A percentile compares a stretch with the other conserved stretches of the same genome.
These are phyloP conservation scores for Trachymyrmex septentrionalis DNA, from an alignment of 1,140 invertebrate genomes.

Conservation along the genomic window DNA sequence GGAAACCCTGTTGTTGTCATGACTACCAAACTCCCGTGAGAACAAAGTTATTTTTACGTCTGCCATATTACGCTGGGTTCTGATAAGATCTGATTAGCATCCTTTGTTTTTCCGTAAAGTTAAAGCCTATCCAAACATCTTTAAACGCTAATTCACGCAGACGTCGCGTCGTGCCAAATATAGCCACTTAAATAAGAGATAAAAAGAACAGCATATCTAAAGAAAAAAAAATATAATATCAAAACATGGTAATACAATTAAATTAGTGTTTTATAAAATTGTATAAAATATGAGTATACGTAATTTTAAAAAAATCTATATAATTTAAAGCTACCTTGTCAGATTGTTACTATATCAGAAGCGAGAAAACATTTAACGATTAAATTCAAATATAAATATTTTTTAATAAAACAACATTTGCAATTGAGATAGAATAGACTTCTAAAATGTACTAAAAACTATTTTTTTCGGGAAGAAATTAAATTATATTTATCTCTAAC, in stretches of 20 bases:
- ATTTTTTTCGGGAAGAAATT: no score
- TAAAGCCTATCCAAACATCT: neutral
- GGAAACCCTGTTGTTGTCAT: conserved; percentile 73
- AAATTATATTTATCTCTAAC: no score
- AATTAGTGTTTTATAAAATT: neutral
- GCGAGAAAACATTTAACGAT: no score
- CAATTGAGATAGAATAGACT: no score
- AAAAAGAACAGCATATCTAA: neutral
- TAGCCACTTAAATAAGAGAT: neutral
- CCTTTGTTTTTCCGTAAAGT: neutral
- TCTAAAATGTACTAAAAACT: no score
- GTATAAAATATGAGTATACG: neutral
- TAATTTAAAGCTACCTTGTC: neutral
- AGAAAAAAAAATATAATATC: neutral
- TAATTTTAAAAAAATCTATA: neutral
- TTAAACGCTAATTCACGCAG: neutral
- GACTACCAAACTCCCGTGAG: conserved; percentile 69
- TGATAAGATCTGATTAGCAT: conserved; percentile 53
- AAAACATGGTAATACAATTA: neutral
- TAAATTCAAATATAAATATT: no score
- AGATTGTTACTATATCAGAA: no score
- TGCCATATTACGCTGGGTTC: neutral
- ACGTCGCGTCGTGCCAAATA: neutral
- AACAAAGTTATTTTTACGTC: conserved; percentile 72
- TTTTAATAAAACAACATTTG: no score